Conservation (phyloP, 2,113 vertebrate species). For the Thunnus maccoyii region DNA sequence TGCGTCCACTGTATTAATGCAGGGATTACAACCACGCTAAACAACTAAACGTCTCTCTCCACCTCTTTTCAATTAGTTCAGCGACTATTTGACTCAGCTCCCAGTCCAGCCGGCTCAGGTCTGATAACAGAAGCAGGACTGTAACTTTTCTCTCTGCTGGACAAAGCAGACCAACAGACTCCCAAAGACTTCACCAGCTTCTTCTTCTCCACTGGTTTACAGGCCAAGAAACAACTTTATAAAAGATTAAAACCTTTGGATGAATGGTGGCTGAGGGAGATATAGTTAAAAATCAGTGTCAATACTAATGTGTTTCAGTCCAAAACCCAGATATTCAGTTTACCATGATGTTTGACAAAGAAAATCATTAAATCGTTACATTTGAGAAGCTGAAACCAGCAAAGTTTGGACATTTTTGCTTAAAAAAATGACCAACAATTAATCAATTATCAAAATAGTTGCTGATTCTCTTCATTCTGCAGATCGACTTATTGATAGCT, state of each 20-base stretch:
- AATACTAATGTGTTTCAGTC: too few relatives aligned
- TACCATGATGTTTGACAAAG: too few relatives aligned
- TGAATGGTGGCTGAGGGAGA: neutral
- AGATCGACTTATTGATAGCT: too few relatives aligned
- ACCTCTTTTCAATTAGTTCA: constrained; percentile 66
- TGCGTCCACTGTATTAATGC: constrained; percentile 70
- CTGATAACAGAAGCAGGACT: constrained; percentile 1
- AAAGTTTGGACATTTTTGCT: too few relatives aligned
- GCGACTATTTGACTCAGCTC: constrained; percentile 65
- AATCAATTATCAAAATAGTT: too few relatives aligned
- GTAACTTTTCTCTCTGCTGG: constrained; percentile 26
- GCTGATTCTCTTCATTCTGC: too few relatives aligned
- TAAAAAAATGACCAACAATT: too few relatives aligned
- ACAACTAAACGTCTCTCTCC: constrained; percentile 74
- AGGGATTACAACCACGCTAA: constrained; percentile 75
- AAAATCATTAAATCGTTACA: too few relatives aligned
- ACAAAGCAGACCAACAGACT: constrained; percentile 12
- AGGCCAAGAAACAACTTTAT: neutral
- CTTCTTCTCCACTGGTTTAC: neutral
- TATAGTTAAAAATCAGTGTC: too few relatives aligned
- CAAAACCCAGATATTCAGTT: too few relatives aligned
- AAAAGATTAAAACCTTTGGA: neutral
- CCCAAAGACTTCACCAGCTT: neutral
- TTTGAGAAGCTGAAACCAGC: too few relatives aligned
- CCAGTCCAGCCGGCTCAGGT: constrained; percentile 11